phyloP scores from a whole-genome alignment of 2,113 vertebrate genomes.

The Apteryx owenii region DNA sequence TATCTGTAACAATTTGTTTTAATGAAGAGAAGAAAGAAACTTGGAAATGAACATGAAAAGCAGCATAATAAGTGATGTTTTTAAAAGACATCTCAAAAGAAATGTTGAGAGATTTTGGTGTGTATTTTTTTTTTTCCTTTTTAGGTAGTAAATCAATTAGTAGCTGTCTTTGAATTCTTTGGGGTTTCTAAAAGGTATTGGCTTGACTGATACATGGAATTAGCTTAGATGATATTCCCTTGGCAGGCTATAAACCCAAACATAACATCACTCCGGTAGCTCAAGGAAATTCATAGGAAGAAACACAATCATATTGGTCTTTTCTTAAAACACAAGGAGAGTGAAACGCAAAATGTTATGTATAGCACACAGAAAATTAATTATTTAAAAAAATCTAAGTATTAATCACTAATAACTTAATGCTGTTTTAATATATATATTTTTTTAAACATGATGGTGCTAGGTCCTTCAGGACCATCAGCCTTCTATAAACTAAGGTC shows the following conservation, averaged over 20 bases:
- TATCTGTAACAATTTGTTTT: not conserved
- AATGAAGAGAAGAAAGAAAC: not conserved
- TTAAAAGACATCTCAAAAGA: not conserved
- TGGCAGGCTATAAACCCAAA: not conserved
- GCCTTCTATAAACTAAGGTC: not conserved
- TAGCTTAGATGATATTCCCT: not conserved
- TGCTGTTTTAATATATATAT: not conserved
- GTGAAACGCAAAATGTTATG: not conserved
- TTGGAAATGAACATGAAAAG: too few relatives aligned
- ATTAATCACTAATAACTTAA: not conserved
- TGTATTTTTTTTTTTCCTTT: not conserved
- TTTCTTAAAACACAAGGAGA: not conserved
- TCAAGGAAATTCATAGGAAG: not conserved
- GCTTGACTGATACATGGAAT: not conserved
- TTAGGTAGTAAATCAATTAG: not conserved
- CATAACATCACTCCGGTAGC: not conserved
- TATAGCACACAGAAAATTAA: not conserved
- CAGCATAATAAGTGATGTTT: not conserved
- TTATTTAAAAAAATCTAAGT: not conserved
- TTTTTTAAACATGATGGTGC: rapidly evolving
- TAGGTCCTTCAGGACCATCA: not conserved
- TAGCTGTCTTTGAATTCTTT: not conserved
- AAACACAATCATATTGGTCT: not conserved
- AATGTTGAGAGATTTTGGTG: not conserved
- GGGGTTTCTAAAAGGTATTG: not conserved